These are phyloP conservation scores for Ditula angustiorana DNA, from an alignment of 2,888 invertebrate genomes.

Conservation along the genomic window DNA sequence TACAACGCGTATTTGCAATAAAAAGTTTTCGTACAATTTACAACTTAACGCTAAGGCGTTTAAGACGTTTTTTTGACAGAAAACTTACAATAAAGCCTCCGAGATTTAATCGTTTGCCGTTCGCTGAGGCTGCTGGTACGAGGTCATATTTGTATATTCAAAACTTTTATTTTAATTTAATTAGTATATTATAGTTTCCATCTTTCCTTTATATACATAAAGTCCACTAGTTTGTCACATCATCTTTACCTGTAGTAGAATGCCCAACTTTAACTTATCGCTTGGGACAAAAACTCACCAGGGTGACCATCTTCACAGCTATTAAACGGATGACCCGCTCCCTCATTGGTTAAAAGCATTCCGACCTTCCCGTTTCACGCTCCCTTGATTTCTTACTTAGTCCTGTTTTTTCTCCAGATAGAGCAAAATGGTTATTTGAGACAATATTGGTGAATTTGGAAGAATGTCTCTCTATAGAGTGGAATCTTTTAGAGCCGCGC, in stretches of 20 bases:
- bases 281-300: constrained; percentile 27
- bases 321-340: constrained; percentile 29
- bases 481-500: constrained; percentile 24
- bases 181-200: no score
- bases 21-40: no score
- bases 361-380: constrained; percentile 23
- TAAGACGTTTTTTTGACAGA: no score
- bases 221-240: no score
- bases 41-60: no score
- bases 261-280: constrained; percentile 26
- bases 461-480: constrained; percentile 27
- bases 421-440: constrained; percentile 34
- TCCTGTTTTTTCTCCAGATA: constrained; percentile 26
- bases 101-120: no score
- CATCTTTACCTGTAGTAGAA: neutral
- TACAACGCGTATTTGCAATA: no score
- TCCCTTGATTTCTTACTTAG: constrained; percentile 39
- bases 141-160: no score
- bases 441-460: constrained; percentile 36
- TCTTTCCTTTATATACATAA: no score
- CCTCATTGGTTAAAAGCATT: constrained; percentile 32
- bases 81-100: no score
- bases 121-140: no score
- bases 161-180: no score
- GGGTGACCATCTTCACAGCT: constrained; percentile 37